These are phyloP conservation scores for Heliconius aoede DNA, from an alignment of 2,888 invertebrate species.

Conservation along the genomic window DNA sequence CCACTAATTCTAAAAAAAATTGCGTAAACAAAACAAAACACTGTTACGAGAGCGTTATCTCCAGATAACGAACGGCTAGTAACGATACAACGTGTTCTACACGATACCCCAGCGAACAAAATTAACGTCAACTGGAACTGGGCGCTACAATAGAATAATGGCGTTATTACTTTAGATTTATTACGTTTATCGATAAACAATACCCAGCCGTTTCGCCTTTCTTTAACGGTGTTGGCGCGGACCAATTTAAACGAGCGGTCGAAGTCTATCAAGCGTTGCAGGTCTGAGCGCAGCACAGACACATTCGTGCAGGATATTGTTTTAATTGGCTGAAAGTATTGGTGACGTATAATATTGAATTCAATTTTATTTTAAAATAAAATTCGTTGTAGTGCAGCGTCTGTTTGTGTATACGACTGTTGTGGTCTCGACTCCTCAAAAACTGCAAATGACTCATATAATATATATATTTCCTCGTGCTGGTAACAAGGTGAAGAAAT, in stretches of 20 bases:
- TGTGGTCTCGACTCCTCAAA: background rate
- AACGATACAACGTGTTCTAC: slow-evolving; percentile 42
- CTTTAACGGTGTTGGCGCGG: slow-evolving; percentile 48
- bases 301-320: slow-evolving; percentile 27
- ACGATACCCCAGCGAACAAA: slow-evolving; percentile 47
- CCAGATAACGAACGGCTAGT: slow-evolving; percentile 39
- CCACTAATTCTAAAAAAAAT: slow-evolving; percentile 19
- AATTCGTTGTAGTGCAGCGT: background rate
- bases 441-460: no score
- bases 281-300: slow-evolving; percentile 31
- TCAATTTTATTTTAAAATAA: background rate
- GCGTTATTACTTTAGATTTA: slow-evolving; percentile 52
- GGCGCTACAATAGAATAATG: slow-evolving; percentile 50
- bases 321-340: slow-evolving; percentile 46
- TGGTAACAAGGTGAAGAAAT: no score
- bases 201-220: slow-evolving; percentile 45
- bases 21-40: slow-evolving; percentile 41
- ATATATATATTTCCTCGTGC: no score
- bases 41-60: slow-evolving; percentile 37
- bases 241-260: slow-evolving; percentile 48
- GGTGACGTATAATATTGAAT: background rate
- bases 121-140: slow-evolving; percentile 49
- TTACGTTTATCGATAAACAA: slow-evolving; percentile 51
- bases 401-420: background rate
- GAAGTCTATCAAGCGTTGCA: slow-evolving; percentile 40